These are phyloP conservation scores for Acrocephalus kingi DNA, from an alignment of 2,113 vertebrate genomes.

Conservation along the genomic window DNA sequence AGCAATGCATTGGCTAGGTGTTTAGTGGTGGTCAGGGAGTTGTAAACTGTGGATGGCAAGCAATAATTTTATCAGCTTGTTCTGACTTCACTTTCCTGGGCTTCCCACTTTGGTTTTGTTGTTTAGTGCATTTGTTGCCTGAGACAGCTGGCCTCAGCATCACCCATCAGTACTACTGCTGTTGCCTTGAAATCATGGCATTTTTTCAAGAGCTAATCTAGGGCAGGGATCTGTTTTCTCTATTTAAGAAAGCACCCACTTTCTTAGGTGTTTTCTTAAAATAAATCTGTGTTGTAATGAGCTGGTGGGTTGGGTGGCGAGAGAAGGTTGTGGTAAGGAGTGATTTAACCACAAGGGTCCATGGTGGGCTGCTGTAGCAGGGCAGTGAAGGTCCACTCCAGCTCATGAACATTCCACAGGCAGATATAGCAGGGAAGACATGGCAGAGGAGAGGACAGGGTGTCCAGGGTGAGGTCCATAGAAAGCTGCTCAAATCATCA, in stretches of 20 bases:
- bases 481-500: background rate
- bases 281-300: background rate
- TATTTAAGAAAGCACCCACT: background rate
- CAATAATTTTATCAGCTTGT: background rate
- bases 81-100: background rate
- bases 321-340: background rate
- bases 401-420: background rate
- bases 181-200: background rate
- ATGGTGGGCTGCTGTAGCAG: background rate
- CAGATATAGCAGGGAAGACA: background rate
- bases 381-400: background rate
- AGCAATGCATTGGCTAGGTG: background rate
- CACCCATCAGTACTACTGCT: background rate
- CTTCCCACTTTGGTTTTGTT: background rate
- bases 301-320: background rate
- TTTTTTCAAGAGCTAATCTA: background rate
- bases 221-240: background rate
- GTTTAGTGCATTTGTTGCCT: background rate
- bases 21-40: background rate
- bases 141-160: background rate
- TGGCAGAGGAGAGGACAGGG: background rate
- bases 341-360: background rate
- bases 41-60: background rate
- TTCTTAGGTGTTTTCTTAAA: background rate
- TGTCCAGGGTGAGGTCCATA: fast-evolving